Evolutionary conservation across 2,797 vertebrate genomes (phyloP).

Genomic region (Antrozous pallidus): DNA sequence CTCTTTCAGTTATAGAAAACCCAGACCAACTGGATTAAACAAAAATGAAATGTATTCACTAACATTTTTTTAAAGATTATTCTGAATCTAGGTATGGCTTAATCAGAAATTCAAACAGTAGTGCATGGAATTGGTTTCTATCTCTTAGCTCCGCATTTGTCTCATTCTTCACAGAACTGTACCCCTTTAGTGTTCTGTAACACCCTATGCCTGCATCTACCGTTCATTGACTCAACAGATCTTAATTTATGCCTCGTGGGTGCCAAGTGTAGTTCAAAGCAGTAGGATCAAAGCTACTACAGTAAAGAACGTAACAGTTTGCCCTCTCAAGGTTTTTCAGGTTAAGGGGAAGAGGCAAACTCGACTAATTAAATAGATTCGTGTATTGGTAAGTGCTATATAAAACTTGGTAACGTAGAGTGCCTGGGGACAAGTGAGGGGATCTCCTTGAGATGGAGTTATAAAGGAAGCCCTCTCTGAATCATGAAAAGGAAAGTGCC

Average conservation of each 20-base stretch:
- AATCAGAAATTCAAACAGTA: neutral
- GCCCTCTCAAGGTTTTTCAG: neutral
- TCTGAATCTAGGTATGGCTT: neutral
- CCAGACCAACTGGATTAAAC: neutral
- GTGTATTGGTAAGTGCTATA: neutral
- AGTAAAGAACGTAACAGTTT: neutral
- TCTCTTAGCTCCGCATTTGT: neutral
- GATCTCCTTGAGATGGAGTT: neutral
- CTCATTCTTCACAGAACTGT: neutral
- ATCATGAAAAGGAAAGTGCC: neutral
- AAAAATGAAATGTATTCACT: neutral
- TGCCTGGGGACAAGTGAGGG: neutral
- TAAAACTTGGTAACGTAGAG: neutral
- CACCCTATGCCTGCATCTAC: too few species aligned
- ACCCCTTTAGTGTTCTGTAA: neutral
- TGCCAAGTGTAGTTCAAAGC: neutral
- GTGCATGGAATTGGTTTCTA: neutral
- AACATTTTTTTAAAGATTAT: neutral
- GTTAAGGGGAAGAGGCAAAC: neutral
- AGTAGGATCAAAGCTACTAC: neutral
- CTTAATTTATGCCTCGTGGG: neutral
- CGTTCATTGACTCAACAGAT: neutral
- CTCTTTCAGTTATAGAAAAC: neutral
- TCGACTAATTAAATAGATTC: neutral
- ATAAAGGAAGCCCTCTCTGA: neutral